phyloP scores from a whole-genome alignment of 1,140 invertebrate genomes.

The Drosophila baimaii region DNA sequence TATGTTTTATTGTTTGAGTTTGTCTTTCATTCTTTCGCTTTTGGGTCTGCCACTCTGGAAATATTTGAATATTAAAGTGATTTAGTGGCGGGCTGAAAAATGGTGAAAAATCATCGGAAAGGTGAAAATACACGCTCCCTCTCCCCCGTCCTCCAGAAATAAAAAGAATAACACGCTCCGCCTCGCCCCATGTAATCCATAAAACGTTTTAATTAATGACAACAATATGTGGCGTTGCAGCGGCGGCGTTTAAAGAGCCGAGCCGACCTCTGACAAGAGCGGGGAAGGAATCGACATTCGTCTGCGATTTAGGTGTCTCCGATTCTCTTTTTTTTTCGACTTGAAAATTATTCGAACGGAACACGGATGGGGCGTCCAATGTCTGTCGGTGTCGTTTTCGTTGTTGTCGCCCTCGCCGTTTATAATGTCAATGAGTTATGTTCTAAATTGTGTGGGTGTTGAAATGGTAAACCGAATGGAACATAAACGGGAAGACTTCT shows the following conservation, averaged over 20 bases:
- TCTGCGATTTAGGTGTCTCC: conserved; percentile 65
- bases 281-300: conserved; percentile 53
- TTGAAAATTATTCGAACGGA: conserved; percentile 46
- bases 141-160: background rate
- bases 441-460: conserved; percentile 54
- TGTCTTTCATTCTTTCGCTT: conserved; percentile 36
- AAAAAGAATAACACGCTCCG: conserved; percentile 29
- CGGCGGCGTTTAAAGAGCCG: conserved; percentile 55
- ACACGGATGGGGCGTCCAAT: conserved; percentile 52
- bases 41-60: conserved; percentile 35
- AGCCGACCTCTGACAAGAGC: conserved; percentile 29
- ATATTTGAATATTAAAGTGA: conserved; percentile 82
- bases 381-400: conserved; percentile 51
- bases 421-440: conserved; percentile 67
- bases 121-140: conserved; percentile 46
- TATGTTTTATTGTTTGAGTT: conserved; percentile 78
- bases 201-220: conserved; percentile 83
- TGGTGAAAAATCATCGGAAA: conserved; percentile 73
- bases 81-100: conserved; percentile 77
- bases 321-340: conserved; percentile 5
- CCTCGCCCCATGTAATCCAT: conserved; percentile 74
- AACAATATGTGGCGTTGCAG: conserved; percentile 78
- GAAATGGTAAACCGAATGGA: conserved; percentile 59
- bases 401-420: conserved; percentile 37
- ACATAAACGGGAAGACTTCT: conserved; percentile 30